phyloP scores from a whole-genome alignment of 2,797 vertebrate genomes.

The Clarias fuscus region DNA sequence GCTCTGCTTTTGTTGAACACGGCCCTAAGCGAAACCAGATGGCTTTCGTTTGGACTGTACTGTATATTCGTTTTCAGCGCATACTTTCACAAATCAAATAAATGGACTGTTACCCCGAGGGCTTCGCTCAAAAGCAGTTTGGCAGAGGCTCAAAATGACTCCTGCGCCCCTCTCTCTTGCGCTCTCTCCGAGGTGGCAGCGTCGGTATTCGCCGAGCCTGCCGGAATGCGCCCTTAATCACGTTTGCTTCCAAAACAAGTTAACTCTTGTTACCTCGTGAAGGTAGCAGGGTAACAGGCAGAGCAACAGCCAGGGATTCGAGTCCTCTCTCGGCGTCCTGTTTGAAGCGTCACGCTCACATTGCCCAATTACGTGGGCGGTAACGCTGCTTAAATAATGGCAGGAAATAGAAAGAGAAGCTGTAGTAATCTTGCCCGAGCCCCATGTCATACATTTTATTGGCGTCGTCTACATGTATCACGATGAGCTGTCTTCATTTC shows the following conservation, averaged over 20 bases:
- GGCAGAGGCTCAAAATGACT: conserved; percentile 45
- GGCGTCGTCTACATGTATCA: neutral
- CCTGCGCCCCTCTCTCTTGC: conserved; percentile 37
- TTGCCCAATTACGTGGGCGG: conserved; percentile 42
- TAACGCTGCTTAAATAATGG: conserved; percentile 5
- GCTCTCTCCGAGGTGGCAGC: conserved; percentile 58
- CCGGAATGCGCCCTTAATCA: conserved; percentile 72
- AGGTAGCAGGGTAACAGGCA: conserved; percentile 40
- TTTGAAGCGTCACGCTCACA: conserved; percentile 20
- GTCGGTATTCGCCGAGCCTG: conserved; percentile 64
- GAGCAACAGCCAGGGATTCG: conserved; percentile 1
- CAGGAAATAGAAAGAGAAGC: conserved; percentile 38
- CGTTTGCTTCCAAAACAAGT: conserved; percentile 66
- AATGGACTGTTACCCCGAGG: conserved; percentile 59
- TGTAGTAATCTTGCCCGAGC: conserved; percentile 14
- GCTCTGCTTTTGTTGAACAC: conserved; percentile 61
- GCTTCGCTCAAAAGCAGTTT: conserved; percentile 56
- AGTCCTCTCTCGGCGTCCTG: conserved; percentile 27
- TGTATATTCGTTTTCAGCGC: conserved; percentile 59
- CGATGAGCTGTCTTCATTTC: conserved; percentile 18
- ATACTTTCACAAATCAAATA: conserved; percentile 69
- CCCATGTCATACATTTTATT: conserved; percentile 17
- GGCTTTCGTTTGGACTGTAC: conserved; percentile 60
- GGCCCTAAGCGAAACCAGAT: conserved; percentile 73
- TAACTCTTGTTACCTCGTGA: conserved; percentile 73